A percentile compares a stretch with the other conserved stretches of the same genome.
Conservation (phyloP, 2,888 invertebrate genomes). For the Trichacis sp. region DNA sequence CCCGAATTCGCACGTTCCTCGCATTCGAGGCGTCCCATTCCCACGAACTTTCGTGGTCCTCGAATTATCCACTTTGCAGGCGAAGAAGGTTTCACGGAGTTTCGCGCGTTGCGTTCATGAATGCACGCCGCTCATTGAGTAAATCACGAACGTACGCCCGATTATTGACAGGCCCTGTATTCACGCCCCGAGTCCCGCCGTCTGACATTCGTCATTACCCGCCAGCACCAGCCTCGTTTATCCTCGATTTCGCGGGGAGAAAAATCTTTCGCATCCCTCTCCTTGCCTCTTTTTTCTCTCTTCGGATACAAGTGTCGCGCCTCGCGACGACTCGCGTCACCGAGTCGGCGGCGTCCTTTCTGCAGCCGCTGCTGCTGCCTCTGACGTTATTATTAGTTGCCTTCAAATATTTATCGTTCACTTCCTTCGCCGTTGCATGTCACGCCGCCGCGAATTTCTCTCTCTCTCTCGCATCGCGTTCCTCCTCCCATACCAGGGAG, state of each 20-base stretch:
- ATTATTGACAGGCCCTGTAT: conserved; percentile 7
- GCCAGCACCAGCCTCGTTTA: no score
- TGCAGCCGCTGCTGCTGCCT: neutral
- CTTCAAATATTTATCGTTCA: conserved; percentile 1
- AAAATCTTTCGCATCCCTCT: no score
- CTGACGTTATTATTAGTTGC: conserved; percentile 1
- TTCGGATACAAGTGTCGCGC: no score
- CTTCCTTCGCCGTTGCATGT: neutral
- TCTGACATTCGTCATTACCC: neutral
- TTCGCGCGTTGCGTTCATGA: conserved; percentile 11
- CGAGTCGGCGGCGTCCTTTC: neutral
- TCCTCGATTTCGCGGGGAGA: neutral
- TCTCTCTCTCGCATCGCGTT: neutral
- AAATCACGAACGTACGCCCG: conserved; percentile 8
- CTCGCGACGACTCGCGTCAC: no score
- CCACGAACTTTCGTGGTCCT: conserved; percentile 20
- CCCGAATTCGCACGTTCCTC: conserved; percentile 24
- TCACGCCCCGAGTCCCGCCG: neutral
- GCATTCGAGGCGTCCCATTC: conserved; percentile 16
- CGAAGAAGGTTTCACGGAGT: conserved; percentile 1
- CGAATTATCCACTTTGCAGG: conserved; percentile 18
- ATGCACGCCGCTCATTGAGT: conserved; percentile 14
- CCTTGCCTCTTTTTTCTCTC: no score
- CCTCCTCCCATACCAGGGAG: neutral
- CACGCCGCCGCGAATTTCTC: neutral